Percentiles rank a stretch among this genome's conserved stretches.
Evolutionary conservation across 2,113 vertebrate species (phyloP).

Genomic region (Corythornis madagascariensis): DNA sequence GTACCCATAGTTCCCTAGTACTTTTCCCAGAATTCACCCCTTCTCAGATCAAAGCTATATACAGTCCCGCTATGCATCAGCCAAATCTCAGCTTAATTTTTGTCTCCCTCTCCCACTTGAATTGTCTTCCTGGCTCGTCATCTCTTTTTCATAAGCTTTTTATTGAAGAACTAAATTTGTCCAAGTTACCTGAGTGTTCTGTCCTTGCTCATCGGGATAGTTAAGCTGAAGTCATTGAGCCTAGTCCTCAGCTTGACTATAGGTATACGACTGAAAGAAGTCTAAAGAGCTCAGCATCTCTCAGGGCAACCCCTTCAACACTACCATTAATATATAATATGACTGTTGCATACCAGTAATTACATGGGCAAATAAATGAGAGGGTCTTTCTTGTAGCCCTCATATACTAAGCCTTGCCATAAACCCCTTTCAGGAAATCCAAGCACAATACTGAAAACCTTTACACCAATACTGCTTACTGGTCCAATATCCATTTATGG

Average conservation of each 20-base stretch:
- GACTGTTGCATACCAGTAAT: neutral
- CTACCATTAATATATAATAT: neutral
- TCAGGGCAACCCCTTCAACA: neutral
- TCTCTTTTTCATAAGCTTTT: neutral
- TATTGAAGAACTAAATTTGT: neutral
- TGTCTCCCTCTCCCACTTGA: neutral
- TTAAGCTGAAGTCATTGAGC: neutral
- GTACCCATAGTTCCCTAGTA: neutral
- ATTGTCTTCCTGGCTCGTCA: neutral
- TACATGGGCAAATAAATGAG: neutral
- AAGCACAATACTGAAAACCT: neutral
- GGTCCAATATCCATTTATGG: neutral
- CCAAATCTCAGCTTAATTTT: neutral
- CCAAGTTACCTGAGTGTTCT: neutral
- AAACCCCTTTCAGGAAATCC: neutral
- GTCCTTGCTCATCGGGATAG: neutral
- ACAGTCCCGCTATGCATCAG: neutral
- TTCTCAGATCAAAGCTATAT: neutral
- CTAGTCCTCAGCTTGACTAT: neutral
- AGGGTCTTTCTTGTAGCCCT: neutral
- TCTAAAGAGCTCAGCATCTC: neutral
- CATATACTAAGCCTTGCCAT: neutral
- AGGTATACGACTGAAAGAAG: neutral
- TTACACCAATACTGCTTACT: neutral
- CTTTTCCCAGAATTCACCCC: neutral